Conservation (phyloP, 2,797 vertebrate genomes). For the Galago senegalensis region DNA sequence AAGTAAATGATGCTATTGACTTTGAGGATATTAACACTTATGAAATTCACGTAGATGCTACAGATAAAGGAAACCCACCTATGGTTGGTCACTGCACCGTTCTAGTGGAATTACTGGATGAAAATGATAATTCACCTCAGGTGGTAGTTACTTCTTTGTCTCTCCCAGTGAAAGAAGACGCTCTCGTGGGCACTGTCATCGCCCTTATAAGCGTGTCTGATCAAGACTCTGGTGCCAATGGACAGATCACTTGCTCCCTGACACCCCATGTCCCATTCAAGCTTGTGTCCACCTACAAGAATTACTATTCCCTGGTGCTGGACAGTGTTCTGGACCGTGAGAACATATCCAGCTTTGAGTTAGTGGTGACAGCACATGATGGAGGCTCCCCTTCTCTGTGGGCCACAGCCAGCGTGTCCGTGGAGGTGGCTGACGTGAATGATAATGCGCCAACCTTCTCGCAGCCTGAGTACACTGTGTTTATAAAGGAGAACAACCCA, state of each 20-base stretch:
- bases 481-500: conserved; percentile 83
- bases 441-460: conserved; percentile 78
- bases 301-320: conserved; percentile 23
- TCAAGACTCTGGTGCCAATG: conserved; percentile 86
- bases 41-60: conserved; percentile 92
- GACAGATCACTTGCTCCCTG: conserved; percentile 85
- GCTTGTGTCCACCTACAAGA: conserved; percentile 78
- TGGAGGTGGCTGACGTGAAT: neutral
- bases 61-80: conserved; percentile 89
- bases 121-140: conserved; percentile 92
- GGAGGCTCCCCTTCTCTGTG: conserved; percentile 86
- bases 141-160: conserved; percentile 90
- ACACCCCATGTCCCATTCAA: conserved; percentile 78
- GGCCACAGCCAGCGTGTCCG: conserved; percentile 80
- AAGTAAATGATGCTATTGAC: conserved; percentile 90
- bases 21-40: conserved; percentile 91
- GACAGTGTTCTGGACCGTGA: conserved; percentile 30
- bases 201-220: conserved; percentile 91
- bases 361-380: conserved; percentile 88
- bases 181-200: conserved; percentile 90
- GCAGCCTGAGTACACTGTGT: conserved; percentile 84
- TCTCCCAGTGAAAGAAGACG: conserved; percentile 89
- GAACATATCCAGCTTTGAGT: conserved; percentile 73
- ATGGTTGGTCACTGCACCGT: conserved; percentile 91
- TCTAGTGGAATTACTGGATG: conserved; percentile 89